A percentile compares a stretch with the other conserved stretches of the same genome.
Conservation (phyloP, 2,113 vertebrate genomes). For the Erinaceus europaeus region DNA sequence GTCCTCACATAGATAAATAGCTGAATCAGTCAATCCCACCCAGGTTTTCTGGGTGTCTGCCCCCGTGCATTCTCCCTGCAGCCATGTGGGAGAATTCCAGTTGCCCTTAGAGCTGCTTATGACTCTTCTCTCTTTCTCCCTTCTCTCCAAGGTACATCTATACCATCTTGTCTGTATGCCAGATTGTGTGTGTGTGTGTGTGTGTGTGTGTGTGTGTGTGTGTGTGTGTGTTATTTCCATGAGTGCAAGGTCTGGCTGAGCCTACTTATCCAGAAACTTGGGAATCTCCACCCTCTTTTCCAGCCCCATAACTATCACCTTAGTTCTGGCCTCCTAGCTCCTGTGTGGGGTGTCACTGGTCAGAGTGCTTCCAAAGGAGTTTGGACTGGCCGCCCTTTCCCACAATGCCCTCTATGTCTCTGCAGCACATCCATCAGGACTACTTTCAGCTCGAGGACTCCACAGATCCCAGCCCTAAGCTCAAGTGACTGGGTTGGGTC, state of each 20-base stretch:
- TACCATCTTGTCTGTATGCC: neutral
- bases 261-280: neutral
- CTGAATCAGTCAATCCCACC: accelerated
- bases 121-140: neutral
- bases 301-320: neutral
- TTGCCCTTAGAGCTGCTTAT: neutral
- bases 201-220: too few relatives aligned
- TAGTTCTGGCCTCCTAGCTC: neutral
- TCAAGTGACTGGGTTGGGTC: accelerated
- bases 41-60: accelerated
- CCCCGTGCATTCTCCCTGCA: neutral
- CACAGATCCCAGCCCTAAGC: neutral
- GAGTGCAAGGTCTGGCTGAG: neutral
- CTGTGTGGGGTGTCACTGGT: neutral
- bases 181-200: too few relatives aligned
- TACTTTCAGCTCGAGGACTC: neutral
- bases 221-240: too few relatives aligned
- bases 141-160: neutral
- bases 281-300: neutral
- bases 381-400: accelerated
- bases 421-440: neutral
- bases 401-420: neutral
- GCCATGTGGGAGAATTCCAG: accelerated
- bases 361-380: neutral
- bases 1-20: accelerated